Conservation (phyloP, 92 coral and sea anemone species). For the Virgularia gustaviana region DNA sequence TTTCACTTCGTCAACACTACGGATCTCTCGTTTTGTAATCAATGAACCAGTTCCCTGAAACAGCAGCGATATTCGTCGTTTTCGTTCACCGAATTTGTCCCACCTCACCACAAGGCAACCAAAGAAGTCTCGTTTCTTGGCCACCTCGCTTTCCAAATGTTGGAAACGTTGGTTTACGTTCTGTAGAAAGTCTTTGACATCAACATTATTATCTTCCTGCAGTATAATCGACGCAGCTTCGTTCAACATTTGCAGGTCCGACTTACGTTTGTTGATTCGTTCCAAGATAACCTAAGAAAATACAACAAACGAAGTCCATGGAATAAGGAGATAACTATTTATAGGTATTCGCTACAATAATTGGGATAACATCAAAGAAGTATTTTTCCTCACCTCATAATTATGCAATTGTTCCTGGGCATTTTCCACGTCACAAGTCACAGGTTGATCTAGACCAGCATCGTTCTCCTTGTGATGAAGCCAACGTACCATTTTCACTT, state of each 20-base stretch:
- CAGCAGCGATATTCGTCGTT: slow-evolving; percentile 78
- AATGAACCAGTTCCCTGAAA: slow-evolving; percentile 79
- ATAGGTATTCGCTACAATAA: neutral
- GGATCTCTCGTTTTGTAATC: slow-evolving; percentile 65
- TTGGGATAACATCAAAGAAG: neutral
- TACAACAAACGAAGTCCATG: neutral
- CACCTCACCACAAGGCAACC: slow-evolving; percentile 70
- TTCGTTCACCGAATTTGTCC: slow-evolving; percentile 77
- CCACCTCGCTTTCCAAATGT: slow-evolving; percentile 68
- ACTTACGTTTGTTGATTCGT: slow-evolving; percentile 85
- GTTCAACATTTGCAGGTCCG: slow-evolving; percentile 78
- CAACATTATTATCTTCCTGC: slow-evolving; percentile 71
- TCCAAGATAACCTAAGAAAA: slow-evolving; percentile 71
- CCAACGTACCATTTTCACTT: slow-evolving; percentile 98
- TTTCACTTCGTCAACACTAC: slow-evolving; percentile 69
- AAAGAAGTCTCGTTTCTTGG: slow-evolving; percentile 78
- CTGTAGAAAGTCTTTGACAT: slow-evolving; percentile 64
- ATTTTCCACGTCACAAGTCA: slow-evolving; percentile 65
- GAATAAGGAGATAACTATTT: neutral
- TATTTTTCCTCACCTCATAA: slow-evolving; percentile 58
- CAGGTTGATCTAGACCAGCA: slow-evolving; percentile 63
- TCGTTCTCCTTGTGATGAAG: slow-evolving; percentile 85
- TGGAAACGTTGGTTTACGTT: slow-evolving; percentile 80
- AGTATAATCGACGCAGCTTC: slow-evolving; percentile 81
- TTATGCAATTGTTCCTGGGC: slow-evolving; percentile 88